These are phyloP conservation scores for Anoplopoma fimbria DNA, from an alignment of 2,113 vertebrate genomes.

Conservation along the genomic window DNA sequence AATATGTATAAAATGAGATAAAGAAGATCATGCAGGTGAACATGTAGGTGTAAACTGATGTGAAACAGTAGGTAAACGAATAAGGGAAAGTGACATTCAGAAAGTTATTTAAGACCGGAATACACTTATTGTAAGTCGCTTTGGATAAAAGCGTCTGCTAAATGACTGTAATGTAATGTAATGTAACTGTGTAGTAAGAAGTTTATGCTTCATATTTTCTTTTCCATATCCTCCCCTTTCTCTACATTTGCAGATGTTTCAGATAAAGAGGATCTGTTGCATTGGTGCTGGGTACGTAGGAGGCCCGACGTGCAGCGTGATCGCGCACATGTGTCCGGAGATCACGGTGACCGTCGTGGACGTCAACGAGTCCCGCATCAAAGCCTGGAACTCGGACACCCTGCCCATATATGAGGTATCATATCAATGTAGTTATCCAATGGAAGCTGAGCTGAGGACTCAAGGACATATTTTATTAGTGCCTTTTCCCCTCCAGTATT, in stretches of 20 bases:
- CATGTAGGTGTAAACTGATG: background rate
- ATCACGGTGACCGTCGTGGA: constrained; percentile 93
- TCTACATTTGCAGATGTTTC: constrained; percentile 86
- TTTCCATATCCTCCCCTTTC: background rate
- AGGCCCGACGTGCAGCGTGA: constrained; percentile 97
- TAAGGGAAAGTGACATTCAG: background rate
- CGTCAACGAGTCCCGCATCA: constrained; percentile 94
- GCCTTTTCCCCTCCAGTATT: background rate
- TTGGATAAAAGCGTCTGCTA: no score
- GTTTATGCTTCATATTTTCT: background rate
- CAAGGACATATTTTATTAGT: background rate
- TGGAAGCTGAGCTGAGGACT: background rate
- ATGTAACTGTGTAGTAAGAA: background rate
- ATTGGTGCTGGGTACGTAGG: constrained; percentile 98
- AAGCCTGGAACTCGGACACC: constrained; percentile 96
- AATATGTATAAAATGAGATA: no score
- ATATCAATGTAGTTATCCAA: background rate
- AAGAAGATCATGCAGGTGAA: no score
- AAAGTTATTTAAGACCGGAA: background rate
- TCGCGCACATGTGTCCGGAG: constrained; percentile 95
- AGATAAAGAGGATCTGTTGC: constrained; percentile 97
- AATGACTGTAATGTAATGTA: no score
- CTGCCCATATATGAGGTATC: constrained; percentile 98
- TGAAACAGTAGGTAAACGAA: background rate
- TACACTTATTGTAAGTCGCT: no score